Conservation (phyloP, 2,113 vertebrate genomes). For the Colossoma macropomum region DNA sequence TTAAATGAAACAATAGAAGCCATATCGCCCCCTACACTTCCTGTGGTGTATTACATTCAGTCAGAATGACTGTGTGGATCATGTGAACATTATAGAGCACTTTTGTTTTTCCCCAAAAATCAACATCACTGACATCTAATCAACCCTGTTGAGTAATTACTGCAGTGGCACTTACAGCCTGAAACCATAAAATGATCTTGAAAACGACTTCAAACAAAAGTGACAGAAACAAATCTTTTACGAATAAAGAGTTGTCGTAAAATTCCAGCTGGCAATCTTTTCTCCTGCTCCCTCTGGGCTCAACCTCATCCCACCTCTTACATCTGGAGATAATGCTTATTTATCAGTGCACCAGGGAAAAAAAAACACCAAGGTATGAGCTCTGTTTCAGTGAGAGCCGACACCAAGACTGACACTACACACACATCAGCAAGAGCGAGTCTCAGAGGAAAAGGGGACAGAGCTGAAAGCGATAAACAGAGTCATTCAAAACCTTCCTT, state of each 20-base stretch:
- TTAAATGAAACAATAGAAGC: too few species aligned
- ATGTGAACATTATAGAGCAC: too few species aligned
- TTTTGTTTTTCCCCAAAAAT: too few species aligned
- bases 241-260: slow-evolving; percentile 8
- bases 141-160: too few species aligned
- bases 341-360: neutral
- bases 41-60: too few species aligned
- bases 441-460: neutral
- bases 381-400: neutral
- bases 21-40: too few species aligned
- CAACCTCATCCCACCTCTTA: slow-evolving; percentile 54
- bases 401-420: neutral
- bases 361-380: neutral
- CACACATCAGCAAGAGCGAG: neutral
- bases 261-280: slow-evolving; percentile 7
- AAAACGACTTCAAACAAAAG: neutral
- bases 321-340: neutral
- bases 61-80: too few species aligned
- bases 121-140: too few species aligned
- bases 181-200: neutral
- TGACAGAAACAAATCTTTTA: neutral
- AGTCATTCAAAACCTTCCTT: neutral
- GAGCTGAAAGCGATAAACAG: neutral
- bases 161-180: too few species aligned
- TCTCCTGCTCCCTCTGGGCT: slow-evolving; percentile 26